phyloP scores from a whole-genome alignment of 2,797 vertebrate genomes.

The Gephyroberyx darwinii region DNA sequence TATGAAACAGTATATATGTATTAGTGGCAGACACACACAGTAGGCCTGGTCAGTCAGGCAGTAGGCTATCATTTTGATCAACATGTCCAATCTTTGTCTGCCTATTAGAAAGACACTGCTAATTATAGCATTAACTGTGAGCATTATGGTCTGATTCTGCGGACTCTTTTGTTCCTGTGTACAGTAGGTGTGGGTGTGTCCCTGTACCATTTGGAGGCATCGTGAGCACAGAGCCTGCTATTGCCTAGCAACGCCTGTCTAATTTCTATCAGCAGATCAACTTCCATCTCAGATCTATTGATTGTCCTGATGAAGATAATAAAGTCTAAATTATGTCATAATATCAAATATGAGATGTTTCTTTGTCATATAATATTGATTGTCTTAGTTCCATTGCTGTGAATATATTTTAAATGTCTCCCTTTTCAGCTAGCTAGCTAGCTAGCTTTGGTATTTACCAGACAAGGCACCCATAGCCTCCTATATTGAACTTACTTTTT shows the following conservation, averaged over 20 bases:
- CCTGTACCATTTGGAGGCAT: constrained; percentile 28
- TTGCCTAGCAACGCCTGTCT: constrained; percentile 72
- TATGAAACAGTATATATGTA: constrained; percentile 6
- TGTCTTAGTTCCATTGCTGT: neutral
- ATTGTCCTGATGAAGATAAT: neutral
- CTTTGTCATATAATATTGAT: neutral
- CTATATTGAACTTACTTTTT: neutral
- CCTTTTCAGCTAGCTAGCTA: neutral
- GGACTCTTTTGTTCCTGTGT: constrained; percentile 61
- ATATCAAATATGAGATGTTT: neutral
- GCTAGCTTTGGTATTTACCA: neutral
- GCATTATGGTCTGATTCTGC: constrained; percentile 18
- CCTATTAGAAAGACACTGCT: neutral
- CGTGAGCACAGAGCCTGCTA: constrained; percentile 54
- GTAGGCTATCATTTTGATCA: constrained; percentile 2
- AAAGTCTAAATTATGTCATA: neutral
- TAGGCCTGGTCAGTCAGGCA: constrained; percentile 31
- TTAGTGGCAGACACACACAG: constrained; percentile 17
- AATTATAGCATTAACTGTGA: constrained; percentile 21
- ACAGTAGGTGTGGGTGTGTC: constrained; percentile 75
- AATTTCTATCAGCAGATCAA: constrained; percentile 32
- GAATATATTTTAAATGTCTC: neutral
- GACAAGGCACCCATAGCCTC: neutral
- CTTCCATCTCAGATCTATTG: constrained; percentile 3
- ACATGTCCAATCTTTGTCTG: neutral